Evolutionary conservation across 2,888 invertebrate genomes (phyloP).

Genomic region (Miltochrista miniata): DNA sequence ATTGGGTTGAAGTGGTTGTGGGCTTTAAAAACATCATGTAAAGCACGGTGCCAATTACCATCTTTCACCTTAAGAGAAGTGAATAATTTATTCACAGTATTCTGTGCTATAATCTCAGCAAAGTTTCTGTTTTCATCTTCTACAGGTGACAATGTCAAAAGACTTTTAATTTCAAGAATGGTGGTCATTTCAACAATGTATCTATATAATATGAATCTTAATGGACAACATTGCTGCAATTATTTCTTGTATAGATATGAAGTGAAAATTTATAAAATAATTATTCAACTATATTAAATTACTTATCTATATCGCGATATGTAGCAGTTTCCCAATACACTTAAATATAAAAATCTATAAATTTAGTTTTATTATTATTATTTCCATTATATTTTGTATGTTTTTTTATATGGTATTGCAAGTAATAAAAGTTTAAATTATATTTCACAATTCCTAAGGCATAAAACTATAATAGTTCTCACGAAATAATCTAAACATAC

Average conservation of each 20-base stretch:
- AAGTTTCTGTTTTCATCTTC: constrained; percentile 39
- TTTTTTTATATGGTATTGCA: too few relatives aligned
- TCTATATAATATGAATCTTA: constrained; percentile 21
- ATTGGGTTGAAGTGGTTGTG: constrained; percentile 55
- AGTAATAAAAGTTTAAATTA: not conserved
- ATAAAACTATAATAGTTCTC: too few relatives aligned
- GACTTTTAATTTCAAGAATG: constrained; percentile 22
- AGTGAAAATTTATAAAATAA: not conserved
- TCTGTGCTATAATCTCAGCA: constrained; percentile 44
- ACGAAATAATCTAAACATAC: too few relatives aligned
- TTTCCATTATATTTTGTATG: too few relatives aligned
- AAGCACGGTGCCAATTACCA: too few relatives aligned
- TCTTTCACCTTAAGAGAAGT: constrained; percentile 22
- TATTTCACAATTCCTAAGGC: not conserved
- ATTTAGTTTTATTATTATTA: constrained; percentile 2
- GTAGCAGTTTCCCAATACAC: constrained; percentile 4
- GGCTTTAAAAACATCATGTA: constrained; percentile 27
- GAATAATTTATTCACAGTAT: constrained; percentile 54
- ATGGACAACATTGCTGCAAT: constrained; percentile 24
- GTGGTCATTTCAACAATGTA: constrained; percentile 22
- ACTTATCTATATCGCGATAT: not conserved
- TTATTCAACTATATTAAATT: not conserved
- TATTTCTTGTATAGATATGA: not conserved
- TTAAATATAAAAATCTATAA: not conserved
- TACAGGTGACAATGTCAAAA: constrained; percentile 39